Conservation (phyloP, 2,888 invertebrate species). For the Thumatha senex region DNA sequence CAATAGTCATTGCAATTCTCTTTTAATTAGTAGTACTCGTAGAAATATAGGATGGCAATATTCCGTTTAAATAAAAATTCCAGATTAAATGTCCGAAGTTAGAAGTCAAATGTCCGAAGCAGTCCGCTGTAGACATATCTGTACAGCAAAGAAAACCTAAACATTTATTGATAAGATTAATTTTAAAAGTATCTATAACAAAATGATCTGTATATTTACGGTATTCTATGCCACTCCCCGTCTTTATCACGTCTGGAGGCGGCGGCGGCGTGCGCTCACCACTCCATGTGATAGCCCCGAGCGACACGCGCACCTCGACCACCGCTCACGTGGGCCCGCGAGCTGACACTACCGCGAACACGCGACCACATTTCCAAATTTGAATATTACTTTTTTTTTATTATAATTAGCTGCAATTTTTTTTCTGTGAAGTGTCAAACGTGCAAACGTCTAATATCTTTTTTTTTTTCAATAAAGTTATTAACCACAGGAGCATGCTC, state of each 20-base stretch:
- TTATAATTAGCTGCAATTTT: slow-evolving; percentile 7
- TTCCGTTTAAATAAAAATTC: no score
- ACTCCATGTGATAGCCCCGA: slow-evolving; percentile 82
- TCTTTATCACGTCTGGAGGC: slow-evolving; percentile 68
- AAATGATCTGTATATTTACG: slow-evolving; percentile 42
- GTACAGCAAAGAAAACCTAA: no score
- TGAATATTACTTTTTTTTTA: neutral
- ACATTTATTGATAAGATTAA: no score
- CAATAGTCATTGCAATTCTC: no score
- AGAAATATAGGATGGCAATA: no score
- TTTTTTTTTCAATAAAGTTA: slow-evolving; percentile 35
- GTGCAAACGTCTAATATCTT: slow-evolving; percentile 3
- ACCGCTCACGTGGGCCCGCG: slow-evolving; percentile 53
- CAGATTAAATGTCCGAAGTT: no score
- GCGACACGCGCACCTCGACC: slow-evolving; percentile 58
- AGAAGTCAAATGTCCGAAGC: no score
- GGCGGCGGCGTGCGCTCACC: slow-evolving; percentile 51
- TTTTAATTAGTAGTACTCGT: no score
- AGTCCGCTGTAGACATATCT: no score
- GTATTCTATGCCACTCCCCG: slow-evolving; percentile 59
- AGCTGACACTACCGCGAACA: slow-evolving; percentile 28
- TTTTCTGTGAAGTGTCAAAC: slow-evolving; percentile 22
- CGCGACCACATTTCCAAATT: slow-evolving; percentile 39
- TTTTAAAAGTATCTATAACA: slow-evolving; percentile 17
- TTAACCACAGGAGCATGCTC: slow-evolving; percentile 31